Evolutionary conservation across 2,113 vertebrate genomes (phyloP), one percentile per base, ranked within the genome.

Genomic region (Oncorhynchus nerka): DNA sequence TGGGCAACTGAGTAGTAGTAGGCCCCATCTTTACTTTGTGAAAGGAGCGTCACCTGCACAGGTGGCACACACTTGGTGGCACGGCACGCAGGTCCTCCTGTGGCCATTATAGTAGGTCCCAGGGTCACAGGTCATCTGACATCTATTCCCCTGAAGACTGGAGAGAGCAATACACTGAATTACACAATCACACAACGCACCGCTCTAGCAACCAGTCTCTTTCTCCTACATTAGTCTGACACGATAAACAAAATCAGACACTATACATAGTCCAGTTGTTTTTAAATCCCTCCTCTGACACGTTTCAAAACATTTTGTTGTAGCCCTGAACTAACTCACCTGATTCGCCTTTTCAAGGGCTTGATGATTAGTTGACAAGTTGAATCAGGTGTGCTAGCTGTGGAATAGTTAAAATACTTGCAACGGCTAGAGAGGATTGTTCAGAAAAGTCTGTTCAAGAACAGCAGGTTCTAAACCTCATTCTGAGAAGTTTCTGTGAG

Each of bases 31-130:
- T 57, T 57, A 20, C 59, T 62, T n/a, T 62, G n/a, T 24, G 59
- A 62, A 62, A n/a, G 59, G n/a, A 3, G 59, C 16, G n/a, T 62
- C 94, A 99, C 98, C 98, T 92, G 96, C 93, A 85, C 98, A 99
- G 3, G 96, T 95, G 20, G 97, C 96, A 77, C 98, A 99, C 48
- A 95, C 95, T 48, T 90, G 92, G 83, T 99, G 96, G 79, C 98
- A 99, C 0, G 89, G 91, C 75, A 98, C 97, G 86, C 98, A 99
- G 20, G 94, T 92, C 79, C 93, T 93, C 74, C 91, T 91, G 84
- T 94, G 92, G 73, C 95, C 96, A 0, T 94, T 98, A 86, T 98
- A 97, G 85, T 96, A 99, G 76, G 93, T 95, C 62, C 97, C 96
- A 0, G 93, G 87, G 20, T 96, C 95, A 84, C 98, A 99, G 71